These are phyloP conservation scores for Ceyx melanurus DNA, from an alignment of 2,113 vertebrate species.

Conservation along the genomic window DNA sequence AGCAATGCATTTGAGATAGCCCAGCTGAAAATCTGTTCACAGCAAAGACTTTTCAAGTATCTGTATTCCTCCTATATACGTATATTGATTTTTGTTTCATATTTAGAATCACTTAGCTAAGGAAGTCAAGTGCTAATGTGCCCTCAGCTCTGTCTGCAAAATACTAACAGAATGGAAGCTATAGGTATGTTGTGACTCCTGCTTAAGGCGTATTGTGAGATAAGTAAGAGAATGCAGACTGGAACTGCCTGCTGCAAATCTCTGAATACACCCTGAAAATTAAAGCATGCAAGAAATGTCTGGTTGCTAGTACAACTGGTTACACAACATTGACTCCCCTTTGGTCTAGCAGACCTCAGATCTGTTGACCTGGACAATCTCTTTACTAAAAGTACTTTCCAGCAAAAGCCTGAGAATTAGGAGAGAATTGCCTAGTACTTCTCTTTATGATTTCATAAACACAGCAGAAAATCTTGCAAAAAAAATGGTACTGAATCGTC, in stretches of 20 bases:
- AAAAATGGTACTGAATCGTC: not conserved
- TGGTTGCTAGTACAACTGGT: conserved; percentile 52
- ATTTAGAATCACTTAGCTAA: not conserved
- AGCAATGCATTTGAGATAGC: not conserved
- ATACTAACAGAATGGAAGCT: not conserved
- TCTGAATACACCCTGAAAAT: conserved; percentile 55
- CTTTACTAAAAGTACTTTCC: not conserved
- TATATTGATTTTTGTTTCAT: not conserved
- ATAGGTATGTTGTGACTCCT: not conserved
- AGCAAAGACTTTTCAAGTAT: not conserved
- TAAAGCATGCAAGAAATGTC: conserved; percentile 50
- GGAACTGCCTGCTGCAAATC: conserved; percentile 3
- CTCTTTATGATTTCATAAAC: not conserved
- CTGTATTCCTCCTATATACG: not conserved
- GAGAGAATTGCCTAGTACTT: not conserved
- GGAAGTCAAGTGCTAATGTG: not conserved
- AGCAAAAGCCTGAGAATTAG: not conserved
- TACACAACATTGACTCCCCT: conserved; percentile 46
- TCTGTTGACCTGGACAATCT: conserved; percentile 36
- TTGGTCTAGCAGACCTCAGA: conserved; percentile 12
- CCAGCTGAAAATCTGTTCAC: not conserved
- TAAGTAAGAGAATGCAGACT: conserved; percentile 25
- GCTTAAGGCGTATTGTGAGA: not conserved
- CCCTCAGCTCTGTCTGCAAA: not conserved
- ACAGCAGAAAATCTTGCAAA: not conserved